These are phyloP conservation scores for Mycetomoellerius zeteki DNA, from an alignment of 1,140 invertebrate genomes.

Conservation along the genomic window DNA sequence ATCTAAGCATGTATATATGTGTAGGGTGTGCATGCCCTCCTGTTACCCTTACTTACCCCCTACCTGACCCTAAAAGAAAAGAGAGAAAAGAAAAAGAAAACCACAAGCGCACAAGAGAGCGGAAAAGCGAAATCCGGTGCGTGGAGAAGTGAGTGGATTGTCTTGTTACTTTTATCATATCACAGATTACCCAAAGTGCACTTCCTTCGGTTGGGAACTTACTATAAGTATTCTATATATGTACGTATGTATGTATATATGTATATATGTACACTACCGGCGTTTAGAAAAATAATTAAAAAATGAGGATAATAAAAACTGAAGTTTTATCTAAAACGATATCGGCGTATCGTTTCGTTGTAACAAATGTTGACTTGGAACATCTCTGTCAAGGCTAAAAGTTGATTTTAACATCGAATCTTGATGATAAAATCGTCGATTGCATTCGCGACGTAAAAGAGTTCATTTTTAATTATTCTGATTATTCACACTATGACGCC, in stretches of 20 bases:
- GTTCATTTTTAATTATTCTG: conserved; percentile 17
- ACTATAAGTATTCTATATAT: not conserved
- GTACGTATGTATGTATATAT: not conserved
- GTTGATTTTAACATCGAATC: conserved; percentile 9
- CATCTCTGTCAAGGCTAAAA: not conserved
- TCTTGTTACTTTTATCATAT: conserved; percentile 81
- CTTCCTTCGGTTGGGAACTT: conserved; percentile 69
- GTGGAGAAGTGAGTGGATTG: conserved; percentile 63
- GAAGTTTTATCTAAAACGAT: conserved; percentile 9
- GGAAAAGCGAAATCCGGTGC: conserved; percentile 65
- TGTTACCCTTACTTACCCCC: not conserved
- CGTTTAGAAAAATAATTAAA: conserved; percentile 18
- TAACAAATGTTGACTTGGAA: not conserved
- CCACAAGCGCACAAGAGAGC: conserved; percentile 59
- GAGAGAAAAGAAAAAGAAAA: conserved; percentile 46
- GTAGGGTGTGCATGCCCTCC: conserved; percentile 23
- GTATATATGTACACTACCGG: not conserved
- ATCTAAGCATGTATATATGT: not conserved
- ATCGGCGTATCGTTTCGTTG: not conserved
- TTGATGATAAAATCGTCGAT: conserved; percentile 11
- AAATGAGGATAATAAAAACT: not conserved
- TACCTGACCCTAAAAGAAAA: not conserved
- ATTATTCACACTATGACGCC: not conserved
- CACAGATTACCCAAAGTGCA: conserved; percentile 85
- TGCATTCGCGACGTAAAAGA: not conserved